Percentiles rank a stretch among this genome's conserved stretches.
Conservation (phyloP, 2,113 vertebrate species). For the Pogona vitticeps region DNA sequence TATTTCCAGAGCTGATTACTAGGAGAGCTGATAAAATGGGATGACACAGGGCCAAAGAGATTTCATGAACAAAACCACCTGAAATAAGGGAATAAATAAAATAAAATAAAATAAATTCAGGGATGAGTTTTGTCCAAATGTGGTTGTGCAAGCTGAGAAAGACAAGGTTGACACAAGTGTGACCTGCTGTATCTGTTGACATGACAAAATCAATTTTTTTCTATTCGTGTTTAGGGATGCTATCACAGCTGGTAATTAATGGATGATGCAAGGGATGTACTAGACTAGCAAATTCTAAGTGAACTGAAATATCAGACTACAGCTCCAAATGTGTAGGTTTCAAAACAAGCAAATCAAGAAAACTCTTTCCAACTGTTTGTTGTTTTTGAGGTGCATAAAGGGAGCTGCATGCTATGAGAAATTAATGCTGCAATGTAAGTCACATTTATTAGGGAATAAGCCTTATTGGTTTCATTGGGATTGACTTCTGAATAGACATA, state of each 20-base stretch:
- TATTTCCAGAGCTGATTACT: slow-evolving; percentile 63
- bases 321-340: background rate
- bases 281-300: background rate
- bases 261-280: background rate
- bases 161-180: background rate
- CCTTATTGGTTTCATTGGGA: no score
- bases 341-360: background rate
- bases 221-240: accelerated
- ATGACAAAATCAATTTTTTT: background rate
- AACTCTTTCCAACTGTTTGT: background rate
- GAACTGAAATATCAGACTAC: background rate
- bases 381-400: background rate
- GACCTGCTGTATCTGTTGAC: background rate
- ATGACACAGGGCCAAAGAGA: slow-evolving; percentile 48
- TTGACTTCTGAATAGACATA: background rate
- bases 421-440: background rate
- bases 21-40: slow-evolving; percentile 44
- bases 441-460: background rate
- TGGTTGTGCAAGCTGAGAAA: accelerated
- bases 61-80: slow-evolving; percentile 36
- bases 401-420: background rate
- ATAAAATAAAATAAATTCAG: background rate
- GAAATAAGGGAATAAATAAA: slow-evolving; percentile 18
- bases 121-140: background rate
- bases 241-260: background rate